Conservation (phyloP, 2,888 invertebrate genomes). For the Archips xylosteana region DNA sequence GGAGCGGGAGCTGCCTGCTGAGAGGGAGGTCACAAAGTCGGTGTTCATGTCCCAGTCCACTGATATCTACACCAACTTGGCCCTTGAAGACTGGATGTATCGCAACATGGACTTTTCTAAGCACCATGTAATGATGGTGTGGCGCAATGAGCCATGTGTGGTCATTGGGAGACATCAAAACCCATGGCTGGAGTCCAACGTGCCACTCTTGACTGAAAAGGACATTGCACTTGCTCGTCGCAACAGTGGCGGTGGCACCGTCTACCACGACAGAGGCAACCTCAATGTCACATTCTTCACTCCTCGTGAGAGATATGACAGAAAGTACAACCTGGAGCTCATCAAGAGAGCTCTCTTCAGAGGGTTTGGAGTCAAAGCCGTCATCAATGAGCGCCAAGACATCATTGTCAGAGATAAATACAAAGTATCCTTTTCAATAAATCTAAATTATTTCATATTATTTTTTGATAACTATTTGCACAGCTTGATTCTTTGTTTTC, state of each 20-base stretch:
- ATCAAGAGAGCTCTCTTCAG: slow-evolving; percentile 93
- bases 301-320: slow-evolving; percentile 92
- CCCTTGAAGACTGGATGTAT: slow-evolving; percentile 98
- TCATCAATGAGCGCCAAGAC: slow-evolving; percentile 94
- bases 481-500: slow-evolving; percentile 26
- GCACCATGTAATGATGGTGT: slow-evolving; percentile 94
- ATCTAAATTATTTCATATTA: not conserved
- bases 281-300: slow-evolving; percentile 97
- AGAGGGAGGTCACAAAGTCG: slow-evolving; percentile 90
- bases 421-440: slow-evolving; percentile 87
- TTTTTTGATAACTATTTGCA: slow-evolving; percentile 12
- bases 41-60: slow-evolving; percentile 96
- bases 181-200: slow-evolving; percentile 96
- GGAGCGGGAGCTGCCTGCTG: slow-evolving; percentile 64
- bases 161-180: slow-evolving; percentile 99
- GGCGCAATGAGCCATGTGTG: slow-evolving; percentile 97
- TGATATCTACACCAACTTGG: slow-evolving; percentile 96
- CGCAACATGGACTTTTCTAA: slow-evolving; percentile 93
- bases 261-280: slow-evolving; percentile 98
- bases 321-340: slow-evolving; percentile 94
- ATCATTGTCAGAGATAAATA: slow-evolving; percentile 91
- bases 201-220: slow-evolving; percentile 87
- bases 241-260: slow-evolving; percentile 98
- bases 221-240: slow-evolving; percentile 93
- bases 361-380: slow-evolving; percentile 91